These are phyloP conservation scores for Limanda limanda DNA, from an alignment of 2,113 vertebrate species.

Conservation along the genomic window DNA sequence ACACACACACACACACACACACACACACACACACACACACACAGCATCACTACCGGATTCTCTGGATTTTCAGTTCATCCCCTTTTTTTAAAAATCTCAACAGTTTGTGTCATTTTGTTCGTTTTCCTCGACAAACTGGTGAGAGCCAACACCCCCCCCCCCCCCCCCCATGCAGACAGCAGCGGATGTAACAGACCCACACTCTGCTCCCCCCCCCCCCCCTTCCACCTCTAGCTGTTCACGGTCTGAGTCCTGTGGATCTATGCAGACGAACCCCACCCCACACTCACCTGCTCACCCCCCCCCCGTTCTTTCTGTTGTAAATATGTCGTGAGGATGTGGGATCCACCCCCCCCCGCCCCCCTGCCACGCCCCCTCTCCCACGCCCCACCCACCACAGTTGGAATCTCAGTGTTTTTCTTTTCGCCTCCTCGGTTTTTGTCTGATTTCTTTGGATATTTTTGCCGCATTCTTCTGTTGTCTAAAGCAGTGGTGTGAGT, in stretches of 20 bases:
- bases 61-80: neutral
- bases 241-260: constrained; percentile 74
- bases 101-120: constrained; percentile 12
- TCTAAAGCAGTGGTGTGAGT: constrained; percentile 79
- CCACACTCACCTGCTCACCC: constrained; percentile 3
- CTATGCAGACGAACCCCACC: constrained; percentile 78
- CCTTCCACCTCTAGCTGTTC: constrained; percentile 51
- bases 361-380: no score
- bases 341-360: constrained; percentile 32
- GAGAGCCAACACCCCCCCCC: constrained; percentile 36
- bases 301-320: constrained; percentile 72
- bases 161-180: constrained; percentile 61
- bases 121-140: constrained; percentile 22
- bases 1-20: neutral
- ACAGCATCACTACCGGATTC: neutral
- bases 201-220: constrained; percentile 23
- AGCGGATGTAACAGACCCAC: constrained; percentile 58
- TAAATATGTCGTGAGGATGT: constrained; percentile 76
- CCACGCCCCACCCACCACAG: constrained; percentile 11
- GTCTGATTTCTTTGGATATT: constrained; percentile 59
- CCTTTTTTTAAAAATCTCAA: constrained; percentile 4
- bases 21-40: neutral
- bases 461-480: constrained; percentile 75
- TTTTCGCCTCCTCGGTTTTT: constrained; percentile 67
- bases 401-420: constrained; percentile 74